A percentile compares a stretch with the other conserved stretches of the same genome.
These are phyloP conservation scores for Danio tinwini DNA, from an alignment of 2,797 vertebrate species.

Conservation along the genomic window DNA sequence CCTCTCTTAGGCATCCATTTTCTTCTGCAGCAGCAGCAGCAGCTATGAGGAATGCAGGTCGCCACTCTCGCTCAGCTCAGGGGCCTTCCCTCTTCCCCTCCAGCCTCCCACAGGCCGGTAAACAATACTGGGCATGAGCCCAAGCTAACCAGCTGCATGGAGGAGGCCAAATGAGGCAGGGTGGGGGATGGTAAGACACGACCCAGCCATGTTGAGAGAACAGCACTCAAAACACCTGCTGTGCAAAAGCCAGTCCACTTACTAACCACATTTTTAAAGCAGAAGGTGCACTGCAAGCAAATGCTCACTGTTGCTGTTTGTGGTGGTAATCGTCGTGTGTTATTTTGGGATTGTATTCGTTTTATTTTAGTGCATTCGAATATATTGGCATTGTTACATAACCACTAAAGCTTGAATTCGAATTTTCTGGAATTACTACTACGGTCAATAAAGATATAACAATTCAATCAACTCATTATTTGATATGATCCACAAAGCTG, in stretches of 20 bases:
- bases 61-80: conserved; percentile 51
- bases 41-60: conserved; percentile 63
- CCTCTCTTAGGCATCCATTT: conserved; percentile 39
- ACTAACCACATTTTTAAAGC: conserved; percentile 33
- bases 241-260: conserved; percentile 53
- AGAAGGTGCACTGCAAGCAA: conserved; percentile 34
- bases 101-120: conserved; percentile 48
- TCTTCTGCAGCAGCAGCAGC: conserved; percentile 60
- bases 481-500: too few species aligned
- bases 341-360: background rate
- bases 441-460: too few species aligned
- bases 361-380: background rate
- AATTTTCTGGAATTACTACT: too few species aligned
- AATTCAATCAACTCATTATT: too few species aligned
- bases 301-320: conserved; percentile 20
- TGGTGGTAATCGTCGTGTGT: conserved; percentile 19
- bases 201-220: conserved; percentile 40
- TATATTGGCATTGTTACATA: background rate
- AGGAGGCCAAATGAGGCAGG: conserved; percentile 22
- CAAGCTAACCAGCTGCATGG: conserved; percentile 58
- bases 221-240: conserved; percentile 61
- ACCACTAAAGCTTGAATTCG: background rate
- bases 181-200: conserved; percentile 42
- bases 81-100: conserved; percentile 48
- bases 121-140: conserved; percentile 62